Evolutionary conservation across 2,888 invertebrate genomes (phyloP).

Genomic region (Tetramorium bicarinatum): DNA sequence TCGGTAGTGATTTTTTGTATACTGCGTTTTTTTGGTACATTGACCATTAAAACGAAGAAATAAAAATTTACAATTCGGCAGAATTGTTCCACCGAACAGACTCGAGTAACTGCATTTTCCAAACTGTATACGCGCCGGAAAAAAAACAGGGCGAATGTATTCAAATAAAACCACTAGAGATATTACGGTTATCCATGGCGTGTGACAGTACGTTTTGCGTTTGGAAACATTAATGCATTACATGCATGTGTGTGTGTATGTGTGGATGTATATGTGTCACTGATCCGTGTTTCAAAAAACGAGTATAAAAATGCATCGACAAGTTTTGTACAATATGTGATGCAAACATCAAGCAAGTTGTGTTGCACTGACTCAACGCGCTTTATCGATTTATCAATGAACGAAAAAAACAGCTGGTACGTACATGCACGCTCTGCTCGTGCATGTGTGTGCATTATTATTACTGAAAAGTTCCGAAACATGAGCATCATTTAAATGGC

Average conservation of each 20-base stretch:
- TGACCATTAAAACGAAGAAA: background rate
- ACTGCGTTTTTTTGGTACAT: background rate
- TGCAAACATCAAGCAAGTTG: constrained; percentile 28
- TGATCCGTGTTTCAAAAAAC: background rate
- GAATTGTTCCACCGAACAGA: constrained; percentile 10
- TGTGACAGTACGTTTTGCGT: constrained; percentile 14
- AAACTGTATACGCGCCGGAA: background rate
- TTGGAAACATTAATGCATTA: constrained; percentile 6
- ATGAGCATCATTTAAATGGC: constrained; percentile 37
- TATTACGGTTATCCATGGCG: constrained; percentile 6
- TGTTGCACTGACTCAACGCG: constrained; percentile 20
- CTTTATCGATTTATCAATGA: constrained; percentile 46
- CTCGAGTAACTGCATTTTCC: constrained; percentile 21
- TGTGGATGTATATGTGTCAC: background rate
- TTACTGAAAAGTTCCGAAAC: constrained; percentile 15
- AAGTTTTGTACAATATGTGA: background rate
- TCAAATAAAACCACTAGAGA: constrained; percentile 25
- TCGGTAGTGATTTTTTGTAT: background rate
- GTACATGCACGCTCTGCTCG: constrained; percentile 4
- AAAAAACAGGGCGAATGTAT: constrained; percentile 28
- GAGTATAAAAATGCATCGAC: background rate
- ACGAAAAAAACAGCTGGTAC: constrained; percentile 20
- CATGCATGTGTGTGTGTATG: no score
- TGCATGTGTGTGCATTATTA: background rate
- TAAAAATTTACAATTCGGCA: constrained; percentile 14